Percentiles rank a stretch among this genome's conserved stretches.
Conservation (phyloP, 2,797 vertebrate species). For the Falco novaeseelandiae region DNA sequence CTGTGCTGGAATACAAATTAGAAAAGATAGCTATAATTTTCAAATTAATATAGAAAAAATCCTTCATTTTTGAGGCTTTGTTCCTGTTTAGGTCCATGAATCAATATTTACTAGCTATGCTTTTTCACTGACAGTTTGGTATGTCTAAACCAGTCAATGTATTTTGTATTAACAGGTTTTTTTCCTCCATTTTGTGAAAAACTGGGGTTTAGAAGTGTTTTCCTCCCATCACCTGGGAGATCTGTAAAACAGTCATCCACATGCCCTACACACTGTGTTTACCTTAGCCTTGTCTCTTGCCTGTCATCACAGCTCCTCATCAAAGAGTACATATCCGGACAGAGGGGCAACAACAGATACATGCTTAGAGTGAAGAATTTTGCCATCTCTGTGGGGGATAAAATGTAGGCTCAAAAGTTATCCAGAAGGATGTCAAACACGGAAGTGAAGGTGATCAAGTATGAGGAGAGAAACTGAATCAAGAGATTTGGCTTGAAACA, state of each 20-base stretch:
- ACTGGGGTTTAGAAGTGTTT: background rate
- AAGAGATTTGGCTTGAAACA: background rate
- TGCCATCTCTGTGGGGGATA: background rate
- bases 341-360: background rate
- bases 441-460: background rate
- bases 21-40: background rate
- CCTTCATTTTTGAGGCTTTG: background rate
- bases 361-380: background rate
- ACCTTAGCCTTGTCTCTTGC: background rate
- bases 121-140: background rate
- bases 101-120: background rate
- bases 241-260: background rate
- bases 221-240: background rate
- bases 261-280: background rate
- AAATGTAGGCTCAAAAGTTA: background rate
- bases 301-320: background rate
- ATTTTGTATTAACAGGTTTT: background rate
- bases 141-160: background rate
- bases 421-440: background rate
- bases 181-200: background rate
- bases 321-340: fast-evolving
- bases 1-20: background rate
- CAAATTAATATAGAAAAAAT: background rate
- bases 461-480: background rate
- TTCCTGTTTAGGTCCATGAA: background rate